These are phyloP conservation scores for Trissolcus basalis DNA, from an alignment of 1,140 invertebrate species.

Conservation along the genomic window DNA sequence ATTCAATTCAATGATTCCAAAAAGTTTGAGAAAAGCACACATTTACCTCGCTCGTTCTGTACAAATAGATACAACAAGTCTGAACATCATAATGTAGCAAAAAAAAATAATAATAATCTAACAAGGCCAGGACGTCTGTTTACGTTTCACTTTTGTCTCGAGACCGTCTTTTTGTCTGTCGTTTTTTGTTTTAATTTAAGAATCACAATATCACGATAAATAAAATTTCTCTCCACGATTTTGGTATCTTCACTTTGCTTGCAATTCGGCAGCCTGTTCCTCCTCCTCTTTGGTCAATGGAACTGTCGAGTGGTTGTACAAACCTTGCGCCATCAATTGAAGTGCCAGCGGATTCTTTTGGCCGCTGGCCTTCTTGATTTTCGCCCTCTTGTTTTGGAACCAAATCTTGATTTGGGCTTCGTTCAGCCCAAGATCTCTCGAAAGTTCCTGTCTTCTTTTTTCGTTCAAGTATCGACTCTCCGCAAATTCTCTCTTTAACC, in stretches of 20 bases:
- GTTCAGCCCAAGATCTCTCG: slow-evolving; percentile 93
- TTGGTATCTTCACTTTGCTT: slow-evolving; percentile 68
- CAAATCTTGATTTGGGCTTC: slow-evolving; percentile 99
- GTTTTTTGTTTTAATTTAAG: no score
- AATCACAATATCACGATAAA: no score
- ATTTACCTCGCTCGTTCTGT: no score
- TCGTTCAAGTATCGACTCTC: slow-evolving; percentile 98
- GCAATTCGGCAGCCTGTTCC: slow-evolving; percentile 78
- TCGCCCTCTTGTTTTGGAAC: slow-evolving; percentile 99
- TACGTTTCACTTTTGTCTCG: no score
- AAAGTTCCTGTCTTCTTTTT: slow-evolving; percentile 91
- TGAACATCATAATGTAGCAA: no score
- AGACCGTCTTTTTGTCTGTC: no score
- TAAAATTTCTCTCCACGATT: not conserved
- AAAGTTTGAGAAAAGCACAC: no score
- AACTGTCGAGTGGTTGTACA: slow-evolving; percentile 94
- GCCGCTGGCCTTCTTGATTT: slow-evolving; percentile 96
- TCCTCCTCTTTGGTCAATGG: slow-evolving; percentile 89
- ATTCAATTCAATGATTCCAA: no score
- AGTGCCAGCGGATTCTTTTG: slow-evolving; percentile 92
- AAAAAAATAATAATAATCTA: no score
- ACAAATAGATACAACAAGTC: no score
- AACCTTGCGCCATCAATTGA: slow-evolving; percentile 96
- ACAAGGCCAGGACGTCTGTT: no score
- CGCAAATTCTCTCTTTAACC: slow-evolving; percentile 95